phyloP scores from a whole-genome alignment of 2,888 invertebrate species.

The Heteromurus nitidus region DNA sequence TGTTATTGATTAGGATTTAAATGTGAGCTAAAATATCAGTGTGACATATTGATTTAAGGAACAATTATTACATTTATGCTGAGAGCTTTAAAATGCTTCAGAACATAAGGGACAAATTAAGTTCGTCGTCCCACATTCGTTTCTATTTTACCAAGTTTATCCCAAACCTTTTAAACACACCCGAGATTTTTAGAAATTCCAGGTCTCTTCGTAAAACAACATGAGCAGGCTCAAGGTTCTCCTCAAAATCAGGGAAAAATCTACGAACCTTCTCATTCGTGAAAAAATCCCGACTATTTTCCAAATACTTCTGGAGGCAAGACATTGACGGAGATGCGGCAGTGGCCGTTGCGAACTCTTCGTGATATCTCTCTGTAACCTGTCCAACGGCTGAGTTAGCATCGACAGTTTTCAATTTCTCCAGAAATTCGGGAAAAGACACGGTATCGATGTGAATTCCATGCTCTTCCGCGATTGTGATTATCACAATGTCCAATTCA shows the following conservation, averaged over 20 bases:
- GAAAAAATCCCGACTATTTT: background rate
- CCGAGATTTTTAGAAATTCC: background rate
- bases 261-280: background rate
- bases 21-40: background rate
- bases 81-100: constrained; percentile 17
- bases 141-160: constrained; percentile 35
- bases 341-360: background rate
- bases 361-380: background rate
- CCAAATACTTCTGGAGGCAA: background rate
- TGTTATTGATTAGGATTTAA: constrained; percentile 13
- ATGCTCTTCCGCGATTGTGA: constrained; percentile 27
- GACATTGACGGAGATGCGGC: background rate
- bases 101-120: too few relatives aligned
- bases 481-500: background rate
- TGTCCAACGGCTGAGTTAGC: background rate
- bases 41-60: too few relatives aligned
- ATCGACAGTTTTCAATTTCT: background rate
- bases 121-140: constrained; percentile 35
- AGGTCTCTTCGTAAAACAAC: constrained; percentile 4
- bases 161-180: background rate
- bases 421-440: background rate
- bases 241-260: background rate
- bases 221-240: background rate
- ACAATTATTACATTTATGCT: too few relatives aligned
- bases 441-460: constrained; percentile 7